Evolutionary conservation across 1,140 invertebrate genomes (phyloP), one percentile per base, ranked within the genome.

Genomic region (Drosophila suzukii): DNA sequence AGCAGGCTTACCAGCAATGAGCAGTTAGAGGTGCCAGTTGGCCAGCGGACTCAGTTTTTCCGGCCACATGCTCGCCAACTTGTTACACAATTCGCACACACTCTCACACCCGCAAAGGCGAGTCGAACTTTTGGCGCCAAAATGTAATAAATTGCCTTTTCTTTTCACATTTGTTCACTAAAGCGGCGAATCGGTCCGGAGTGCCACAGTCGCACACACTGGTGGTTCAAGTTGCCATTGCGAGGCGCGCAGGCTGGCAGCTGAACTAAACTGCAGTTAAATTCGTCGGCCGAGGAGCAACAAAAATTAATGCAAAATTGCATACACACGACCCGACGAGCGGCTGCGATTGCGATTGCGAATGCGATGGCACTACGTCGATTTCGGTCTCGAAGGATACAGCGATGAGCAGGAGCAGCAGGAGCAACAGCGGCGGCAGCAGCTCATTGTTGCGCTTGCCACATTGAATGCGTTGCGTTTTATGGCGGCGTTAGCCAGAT

Each of bases 401-500:
- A 36, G 44, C 47, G 43, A 58, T 61, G 63, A 71, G 75, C 47
- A 56, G 30, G 30, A 30, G 30, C 32, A 32, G 70, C 51, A 41
- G 47, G 43, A 50, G 49, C 59, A 50, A 43, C 58, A 56, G 56
- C 57, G 47, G 68, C 53, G 58, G 57, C 63, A 72, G 65, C 61
- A 89, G 77, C 77, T 89, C 85, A 89, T 89, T 89, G 84, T 89
- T 89, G 84, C 84, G 84, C 84, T 89, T 89, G 85, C 85, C 84
- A 89, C 84, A 89, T 89, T 89, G 84, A 89, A 89, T 90, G 85
- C 85, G 84, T 84, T 89, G 85, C 84, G 84, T 89, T 76, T 67
- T 89, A 89, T 89, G 81, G 84, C 84, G 83, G 83, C 84, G 80
- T 84, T 89, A 81, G 85, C 70, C 84, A 81, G 83, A 85, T 85